Conservation (phyloP, 2,113 vertebrate species). For the Neotoma lepida region DNA sequence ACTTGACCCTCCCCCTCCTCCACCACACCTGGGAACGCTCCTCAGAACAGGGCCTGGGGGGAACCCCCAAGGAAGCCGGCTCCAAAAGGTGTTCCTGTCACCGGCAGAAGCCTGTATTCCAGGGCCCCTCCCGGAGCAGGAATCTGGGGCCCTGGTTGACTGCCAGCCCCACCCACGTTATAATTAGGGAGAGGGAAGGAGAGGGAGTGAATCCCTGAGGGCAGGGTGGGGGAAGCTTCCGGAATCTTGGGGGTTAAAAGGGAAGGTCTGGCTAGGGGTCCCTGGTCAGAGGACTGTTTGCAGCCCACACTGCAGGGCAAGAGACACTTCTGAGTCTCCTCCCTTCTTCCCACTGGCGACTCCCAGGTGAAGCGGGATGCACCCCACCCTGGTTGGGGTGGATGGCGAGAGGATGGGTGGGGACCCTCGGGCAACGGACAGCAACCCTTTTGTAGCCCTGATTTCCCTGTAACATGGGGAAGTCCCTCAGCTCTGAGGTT, state of each 20-base stretch:
- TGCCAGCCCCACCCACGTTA: constrained; percentile 69
- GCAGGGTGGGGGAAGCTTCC: constrained; percentile 68
- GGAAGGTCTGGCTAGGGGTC: constrained; percentile 66
- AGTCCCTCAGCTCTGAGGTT: neutral
- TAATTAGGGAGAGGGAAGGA: constrained; percentile 73
- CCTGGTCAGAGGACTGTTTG: constrained; percentile 25
- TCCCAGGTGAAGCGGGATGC: constrained; percentile 62
- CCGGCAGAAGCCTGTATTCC: constrained; percentile 59
- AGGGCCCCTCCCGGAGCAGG: constrained; percentile 71
- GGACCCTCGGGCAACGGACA: neutral
- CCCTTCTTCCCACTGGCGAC: neutral
- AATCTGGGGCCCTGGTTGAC: constrained; percentile 73
- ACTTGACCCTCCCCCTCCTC: too few relatives aligned
- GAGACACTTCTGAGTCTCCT: neutral
- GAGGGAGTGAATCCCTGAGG: constrained; percentile 52
- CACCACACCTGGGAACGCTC: neutral
- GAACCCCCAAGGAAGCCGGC: neutral
- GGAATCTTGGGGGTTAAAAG: constrained; percentile 74
- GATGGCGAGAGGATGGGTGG: neutral
- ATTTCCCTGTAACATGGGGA: neutral
- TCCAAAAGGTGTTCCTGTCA: constrained; percentile 23
- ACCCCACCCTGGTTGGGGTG: neutral
- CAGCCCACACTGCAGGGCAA: neutral
- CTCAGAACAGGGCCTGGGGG: neutral
- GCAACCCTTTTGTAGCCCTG: neutral